These are phyloP conservation scores for Sebastes schlegelii DNA, from an alignment of 2,113 vertebrate genomes.

Conservation along the genomic window DNA sequence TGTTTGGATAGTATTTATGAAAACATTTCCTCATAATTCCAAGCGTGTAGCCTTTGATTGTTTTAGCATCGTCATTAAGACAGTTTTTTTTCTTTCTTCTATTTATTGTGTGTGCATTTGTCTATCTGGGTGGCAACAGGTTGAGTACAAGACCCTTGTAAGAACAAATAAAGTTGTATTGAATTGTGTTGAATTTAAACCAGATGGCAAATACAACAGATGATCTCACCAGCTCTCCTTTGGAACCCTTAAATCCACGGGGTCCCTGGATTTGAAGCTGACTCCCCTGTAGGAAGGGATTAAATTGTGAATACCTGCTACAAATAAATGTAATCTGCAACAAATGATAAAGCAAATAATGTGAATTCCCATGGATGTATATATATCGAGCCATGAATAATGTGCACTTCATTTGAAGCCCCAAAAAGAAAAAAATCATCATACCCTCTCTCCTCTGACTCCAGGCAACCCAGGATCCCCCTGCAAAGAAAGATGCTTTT, in stretches of 20 bases:
- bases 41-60: background rate
- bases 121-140: background rate
- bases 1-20: background rate
- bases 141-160: background rate
- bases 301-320: background rate
- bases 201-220: background rate
- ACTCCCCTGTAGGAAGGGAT: slow-evolving; percentile 83
- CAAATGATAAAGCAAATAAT: background rate
- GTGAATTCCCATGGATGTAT: background rate
- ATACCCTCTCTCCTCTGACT: slow-evolving; percentile 89
- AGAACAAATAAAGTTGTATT: background rate
- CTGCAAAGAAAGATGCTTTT: slow-evolving; percentile 73
- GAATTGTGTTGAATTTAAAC: background rate
- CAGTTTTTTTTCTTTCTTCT: background rate
- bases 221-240: slow-evolving; percentile 86
- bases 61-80: background rate
- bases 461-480: slow-evolving; percentile 87
- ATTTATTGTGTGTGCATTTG: background rate
- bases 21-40: background rate
- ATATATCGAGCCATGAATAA: background rate
- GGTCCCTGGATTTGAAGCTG: slow-evolving; percentile 83
- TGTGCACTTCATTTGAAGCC: background rate
- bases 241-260: slow-evolving; percentile 89
- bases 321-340: slow-evolving; percentile 1
- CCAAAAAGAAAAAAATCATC: slow-evolving; percentile 22